phyloP scores from a whole-genome alignment of 2,888 invertebrate genomes.

The Cecidostiba fungosa region DNA sequence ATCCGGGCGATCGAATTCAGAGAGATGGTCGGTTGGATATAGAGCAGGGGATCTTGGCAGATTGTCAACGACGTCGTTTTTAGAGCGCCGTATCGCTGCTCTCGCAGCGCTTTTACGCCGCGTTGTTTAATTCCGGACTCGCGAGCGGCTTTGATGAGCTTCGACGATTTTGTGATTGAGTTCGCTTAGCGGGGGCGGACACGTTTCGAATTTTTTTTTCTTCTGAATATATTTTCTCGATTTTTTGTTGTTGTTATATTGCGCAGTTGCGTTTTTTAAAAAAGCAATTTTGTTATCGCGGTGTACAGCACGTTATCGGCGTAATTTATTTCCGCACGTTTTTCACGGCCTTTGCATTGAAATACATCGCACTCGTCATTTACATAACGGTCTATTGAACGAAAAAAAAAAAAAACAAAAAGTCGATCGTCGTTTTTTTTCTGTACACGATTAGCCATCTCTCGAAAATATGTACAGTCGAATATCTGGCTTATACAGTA shows the following conservation, averaged over 20 bases:
- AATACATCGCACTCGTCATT: not conserved
- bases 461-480: not conserved
- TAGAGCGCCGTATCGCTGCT: not conserved
- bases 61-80: slow-evolving; percentile 31
- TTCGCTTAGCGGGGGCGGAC: not conserved
- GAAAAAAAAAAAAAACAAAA: not conserved
- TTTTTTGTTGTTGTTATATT: not conserved
- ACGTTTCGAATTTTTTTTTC: not conserved
- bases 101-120: not conserved
- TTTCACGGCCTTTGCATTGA: not conserved
- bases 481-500: not conserved
- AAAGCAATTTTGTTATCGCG: not conserved
- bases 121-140: not conserved
- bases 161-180: not conserved
- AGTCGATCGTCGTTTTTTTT: not conserved
- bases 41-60: slow-evolving; percentile 47
- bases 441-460: not conserved
- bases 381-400: not conserved
- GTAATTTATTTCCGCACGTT: not conserved
- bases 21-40: not conserved
- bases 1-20: slow-evolving; percentile 50
- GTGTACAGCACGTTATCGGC: not conserved
- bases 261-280: not conserved
- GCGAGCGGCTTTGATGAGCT: not conserved
- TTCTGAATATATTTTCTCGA: not conserved